These are phyloP conservation scores for Ashinkailepas kermadecensis DNA, from an alignment of 2,888 invertebrate genomes.

Conservation along the genomic window DNA sequence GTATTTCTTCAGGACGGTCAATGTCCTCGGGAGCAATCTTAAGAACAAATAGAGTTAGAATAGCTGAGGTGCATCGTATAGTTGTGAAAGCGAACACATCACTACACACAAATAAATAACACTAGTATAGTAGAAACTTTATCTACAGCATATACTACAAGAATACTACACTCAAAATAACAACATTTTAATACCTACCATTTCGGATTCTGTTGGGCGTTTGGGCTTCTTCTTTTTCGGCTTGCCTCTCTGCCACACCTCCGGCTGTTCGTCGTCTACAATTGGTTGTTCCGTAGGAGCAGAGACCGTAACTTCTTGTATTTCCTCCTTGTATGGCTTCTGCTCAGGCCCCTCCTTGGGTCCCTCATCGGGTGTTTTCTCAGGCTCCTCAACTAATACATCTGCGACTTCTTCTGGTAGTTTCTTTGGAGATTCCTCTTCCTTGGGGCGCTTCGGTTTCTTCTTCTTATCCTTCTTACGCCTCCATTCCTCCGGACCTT, in stretches of 20 bases:
- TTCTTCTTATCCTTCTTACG: constrained; percentile 39
- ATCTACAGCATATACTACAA: too few species aligned
- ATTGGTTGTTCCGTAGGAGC: not conserved
- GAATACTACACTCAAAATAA: too few species aligned
- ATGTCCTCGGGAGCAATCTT: not conserved
- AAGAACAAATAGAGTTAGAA: not conserved
- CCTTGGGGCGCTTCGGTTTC: constrained; percentile 40
- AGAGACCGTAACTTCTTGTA: not conserved
- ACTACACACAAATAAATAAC: too few species aligned
- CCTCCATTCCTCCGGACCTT: constrained; percentile 47
- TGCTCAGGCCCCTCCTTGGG: constrained; percentile 38
- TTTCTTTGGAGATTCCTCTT: constrained; percentile 32
- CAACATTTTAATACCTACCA: too few species aligned
- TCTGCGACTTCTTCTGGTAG: constrained; percentile 24
- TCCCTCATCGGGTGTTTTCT: constrained; percentile 45
- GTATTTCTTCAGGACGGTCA: not conserved
- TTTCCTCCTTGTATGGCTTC: constrained; percentile 22
- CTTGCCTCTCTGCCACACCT: not conserved
- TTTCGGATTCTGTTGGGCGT: not conserved
- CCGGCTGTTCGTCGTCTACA: constrained; percentile 7
- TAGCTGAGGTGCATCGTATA: too few species aligned
- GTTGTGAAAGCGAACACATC: too few species aligned
- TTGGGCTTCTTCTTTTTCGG: constrained; percentile 9
- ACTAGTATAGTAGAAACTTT: too few species aligned
- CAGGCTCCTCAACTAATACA: constrained; percentile 41